Percentiles rank a stretch among this genome's conserved stretches.
These are phyloP conservation scores for Drosophila navojoa DNA, from an alignment of 1,140 invertebrate species.

Conservation along the genomic window DNA sequence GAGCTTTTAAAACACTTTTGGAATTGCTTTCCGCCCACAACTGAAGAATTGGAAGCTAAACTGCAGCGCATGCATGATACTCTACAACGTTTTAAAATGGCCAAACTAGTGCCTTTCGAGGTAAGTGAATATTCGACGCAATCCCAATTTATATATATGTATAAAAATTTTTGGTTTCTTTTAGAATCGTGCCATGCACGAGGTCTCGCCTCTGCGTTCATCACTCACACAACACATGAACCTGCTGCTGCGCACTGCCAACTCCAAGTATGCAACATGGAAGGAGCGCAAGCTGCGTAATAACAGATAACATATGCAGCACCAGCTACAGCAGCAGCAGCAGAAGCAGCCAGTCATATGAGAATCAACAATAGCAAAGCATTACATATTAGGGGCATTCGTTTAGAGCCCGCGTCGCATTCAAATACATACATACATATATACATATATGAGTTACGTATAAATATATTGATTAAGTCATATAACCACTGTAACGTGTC, in stretches of 20 bases:
- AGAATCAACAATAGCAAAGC: conserved; percentile 41
- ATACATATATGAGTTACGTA: conserved; percentile 6
- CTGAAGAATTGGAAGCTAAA: conserved; percentile 91
- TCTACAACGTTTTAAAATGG: conserved; percentile 93
- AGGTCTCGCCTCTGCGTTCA: conserved; percentile 90
- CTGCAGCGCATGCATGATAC: conserved; percentile 94
- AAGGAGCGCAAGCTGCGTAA: conserved; percentile 88
- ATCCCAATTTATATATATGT: background rate
- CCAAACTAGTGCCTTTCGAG: conserved; percentile 93
- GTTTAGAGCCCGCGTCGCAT: conserved; percentile 1
- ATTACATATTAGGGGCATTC: conserved; percentile 14
- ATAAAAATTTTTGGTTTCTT: background rate
- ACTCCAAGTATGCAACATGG: conserved; percentile 92
- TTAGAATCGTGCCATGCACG: conserved; percentile 91
- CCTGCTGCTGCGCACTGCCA: conserved; percentile 92
- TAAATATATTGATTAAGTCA: conserved; percentile 24
- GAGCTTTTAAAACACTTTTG: conserved; percentile 97
- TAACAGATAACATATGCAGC: conserved; percentile 70
- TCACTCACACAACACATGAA: conserved; percentile 94
- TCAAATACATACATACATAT: conserved; percentile 6
- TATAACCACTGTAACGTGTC: conserved; percentile 21
- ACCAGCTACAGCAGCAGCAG: conserved; percentile 12
- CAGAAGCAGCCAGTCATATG: conserved; percentile 1
- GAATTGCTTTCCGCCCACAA: conserved; percentile 95
- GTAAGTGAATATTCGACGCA: conserved; percentile 81